Evolutionary conservation across 2,113 vertebrate genomes (phyloP).

Genomic region (Heptranchias perlo): DNA sequence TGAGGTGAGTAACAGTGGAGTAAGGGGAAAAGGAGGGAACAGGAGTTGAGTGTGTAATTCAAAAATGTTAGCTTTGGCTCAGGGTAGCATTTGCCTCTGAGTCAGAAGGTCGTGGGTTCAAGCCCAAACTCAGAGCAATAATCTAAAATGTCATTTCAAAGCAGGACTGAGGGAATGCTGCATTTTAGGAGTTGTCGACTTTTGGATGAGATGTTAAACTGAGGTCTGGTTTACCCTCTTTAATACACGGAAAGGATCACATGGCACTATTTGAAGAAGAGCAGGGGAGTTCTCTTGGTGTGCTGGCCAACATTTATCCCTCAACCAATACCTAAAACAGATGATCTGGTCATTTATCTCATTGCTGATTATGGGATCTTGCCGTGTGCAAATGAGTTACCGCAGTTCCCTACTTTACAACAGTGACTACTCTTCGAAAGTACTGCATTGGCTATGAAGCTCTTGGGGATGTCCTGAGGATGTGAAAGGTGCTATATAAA

Average conservation of each 20-base stretch:
- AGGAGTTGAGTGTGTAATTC: background rate
- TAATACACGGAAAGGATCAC: background rate
- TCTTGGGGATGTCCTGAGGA: background rate
- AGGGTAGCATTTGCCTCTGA: background rate
- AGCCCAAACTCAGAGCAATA: background rate
- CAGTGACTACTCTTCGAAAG: background rate
- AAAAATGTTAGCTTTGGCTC: background rate
- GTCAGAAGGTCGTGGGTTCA: background rate
- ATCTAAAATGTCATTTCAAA: background rate
- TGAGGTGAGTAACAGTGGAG: background rate
- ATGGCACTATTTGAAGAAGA: background rate
- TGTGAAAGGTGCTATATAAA: background rate
- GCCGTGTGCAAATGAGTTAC: background rate
- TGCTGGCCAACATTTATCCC: background rate
- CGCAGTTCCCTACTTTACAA: background rate
- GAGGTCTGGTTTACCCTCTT: background rate
- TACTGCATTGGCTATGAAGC: background rate
- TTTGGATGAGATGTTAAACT: background rate
- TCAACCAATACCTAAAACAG: background rate
- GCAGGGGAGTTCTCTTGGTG: background rate
- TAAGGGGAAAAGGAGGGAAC: background rate
- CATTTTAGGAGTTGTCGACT: background rate
- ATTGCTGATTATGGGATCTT: background rate
- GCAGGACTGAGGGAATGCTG: background rate
- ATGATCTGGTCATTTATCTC: background rate